Conservation (phyloP, 2,888 invertebrate genomes). For the Acleris laterana region DNA sequence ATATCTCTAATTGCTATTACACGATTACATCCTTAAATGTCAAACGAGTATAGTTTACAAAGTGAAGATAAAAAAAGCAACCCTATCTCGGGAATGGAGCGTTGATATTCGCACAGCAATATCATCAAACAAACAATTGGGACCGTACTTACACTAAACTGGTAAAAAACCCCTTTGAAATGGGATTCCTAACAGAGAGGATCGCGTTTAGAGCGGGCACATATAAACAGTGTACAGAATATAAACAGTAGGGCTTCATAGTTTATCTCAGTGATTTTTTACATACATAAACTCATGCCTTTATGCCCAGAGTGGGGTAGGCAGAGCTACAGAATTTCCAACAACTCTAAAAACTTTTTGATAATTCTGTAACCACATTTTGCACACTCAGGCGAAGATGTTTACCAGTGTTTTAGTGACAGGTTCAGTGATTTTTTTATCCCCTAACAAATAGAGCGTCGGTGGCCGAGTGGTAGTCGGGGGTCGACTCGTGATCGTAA, state of each 20-base stretch:
- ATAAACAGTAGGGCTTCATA: conserved; percentile 2
- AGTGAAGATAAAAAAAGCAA: neutral
- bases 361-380: no score
- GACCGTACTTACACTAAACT: conserved; percentile 32
- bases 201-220: conserved; percentile 33
- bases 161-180: conserved; percentile 36
- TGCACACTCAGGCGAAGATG: no score
- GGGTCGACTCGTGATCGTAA: no score
- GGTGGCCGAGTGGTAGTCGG: no score
- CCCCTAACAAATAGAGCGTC: no score
- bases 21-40: conserved; percentile 17
- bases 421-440: no score
- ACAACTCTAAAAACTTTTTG: no score
- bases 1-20: conserved; percentile 18
- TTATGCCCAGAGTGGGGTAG: no score
- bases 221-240: conserved; percentile 11
- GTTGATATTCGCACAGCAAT: neutral
- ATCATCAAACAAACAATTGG: conserved; percentile 27
- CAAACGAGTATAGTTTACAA: neutral
- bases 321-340: no score
- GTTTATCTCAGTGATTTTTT: neutral
- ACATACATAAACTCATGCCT: no score
- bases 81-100: neutral
- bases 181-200: conserved; percentile 32
- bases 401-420: no score